Base-by-base conservation (phyloP, 2,888 invertebrate genomes). In the Nephrocerus scutellatus region DNA sequence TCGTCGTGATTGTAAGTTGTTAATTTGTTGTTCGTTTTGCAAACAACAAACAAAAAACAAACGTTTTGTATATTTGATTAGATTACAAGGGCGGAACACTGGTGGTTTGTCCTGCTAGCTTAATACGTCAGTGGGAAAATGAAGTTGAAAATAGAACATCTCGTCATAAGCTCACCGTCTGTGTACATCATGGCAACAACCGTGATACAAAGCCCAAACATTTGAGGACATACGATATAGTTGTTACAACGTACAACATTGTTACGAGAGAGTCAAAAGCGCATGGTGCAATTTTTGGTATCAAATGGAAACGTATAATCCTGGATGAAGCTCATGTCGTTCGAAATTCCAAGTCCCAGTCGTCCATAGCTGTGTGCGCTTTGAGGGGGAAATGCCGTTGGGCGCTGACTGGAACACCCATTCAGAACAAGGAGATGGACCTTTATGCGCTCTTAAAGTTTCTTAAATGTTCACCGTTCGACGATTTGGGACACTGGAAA, bases 311-410 rank as follows among this genome's bases (percentile, higher is more conserved):
- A 1, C 75, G 96, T 33, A 75, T 92, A 3, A 82, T 96, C 43
- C 71, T 97, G 15, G 96, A 97, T 69, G 96, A 97, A 71, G 96
- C 88, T 0, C 96, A 97, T 67, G 76, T 79, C 25, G 84, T 96
- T 7, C 80, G 93, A 51, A 96, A 96, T 71, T 77, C 84, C 62
- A 90, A 89, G 67, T 77, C 84, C 7, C 73, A 77, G 47, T 81
- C 82, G 1, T 80, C 88, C 0, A 60, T 72, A 44, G 83, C 85
- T 0, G 83, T 82, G 6, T 83, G 82, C 59, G 68, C 70, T 3
- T 28, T 65, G 20, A 51, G 40, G 3, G 57, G 52, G 4, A 72
- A 68, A 39, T 71, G 75, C 2, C 78, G 90, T 9, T 91, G 89
- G 89, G 83, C 82, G 1, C 74, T 96, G 14, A 92, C 95, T 0